Base-by-base conservation (phyloP, 2,888 invertebrate genomes). In the Heliconius cydno region DNA sequence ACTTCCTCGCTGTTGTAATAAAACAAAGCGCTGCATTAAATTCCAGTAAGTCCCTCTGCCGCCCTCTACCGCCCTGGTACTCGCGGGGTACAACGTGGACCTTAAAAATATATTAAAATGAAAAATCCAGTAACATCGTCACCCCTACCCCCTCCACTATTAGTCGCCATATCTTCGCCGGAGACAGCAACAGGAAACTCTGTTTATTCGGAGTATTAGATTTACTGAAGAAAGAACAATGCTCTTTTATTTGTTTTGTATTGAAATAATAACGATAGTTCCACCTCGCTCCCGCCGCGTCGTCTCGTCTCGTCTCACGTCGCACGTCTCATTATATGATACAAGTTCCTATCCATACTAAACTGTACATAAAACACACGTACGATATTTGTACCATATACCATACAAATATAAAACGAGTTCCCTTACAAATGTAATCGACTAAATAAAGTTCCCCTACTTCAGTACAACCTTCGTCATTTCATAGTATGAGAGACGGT, bases 151-250 rank as follows among this genome's bases (percentile, higher is more conserved):
- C 34, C 34, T 34, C 9, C 67, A 34, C 34, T 67, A 67, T 38
- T 34, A 67, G 67, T 34, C 67, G 22, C 10, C 34, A 72, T 52
- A 72, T 52, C 30, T 52, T 52, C 71, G 25, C 52, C 52, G 71
- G 52, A 28, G 71, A 72, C 71, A 72, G 52, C 28, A 72, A 28
- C 46, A 28, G 46, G 22, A 52, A 22, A 68, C 19, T 52, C 52
- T 71, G 71, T 71, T 30, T 71, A 71, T 71, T 22, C 30, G 15
- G 46, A 19, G 22, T 52, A 52, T 71, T 71, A 71, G 30, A 71
- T 71, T 52, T 52, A 25, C 71, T 30, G 22, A 28, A 28, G 6
- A 38, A 68, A 38, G n/a, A 46, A 46, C 46, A 46, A 46, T 46
- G 15, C 15, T 46, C 46, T 22, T 57, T 22, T 22, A 57, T 57